Evolutionary conservation across 2,888 invertebrate species (phyloP).

Genomic region (Eilema griseolum): DNA sequence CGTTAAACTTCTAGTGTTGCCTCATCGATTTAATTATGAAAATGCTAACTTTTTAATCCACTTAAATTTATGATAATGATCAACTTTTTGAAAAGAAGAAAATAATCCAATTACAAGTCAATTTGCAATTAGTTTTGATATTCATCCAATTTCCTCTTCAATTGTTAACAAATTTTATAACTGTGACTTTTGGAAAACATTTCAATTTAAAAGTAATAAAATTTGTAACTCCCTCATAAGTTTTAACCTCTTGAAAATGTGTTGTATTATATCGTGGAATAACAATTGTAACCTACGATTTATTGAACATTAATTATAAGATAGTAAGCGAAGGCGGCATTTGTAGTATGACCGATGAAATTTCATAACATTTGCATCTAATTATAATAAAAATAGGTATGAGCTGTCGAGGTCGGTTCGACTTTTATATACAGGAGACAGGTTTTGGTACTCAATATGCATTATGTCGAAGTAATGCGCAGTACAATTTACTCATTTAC

Average conservation of each 20-base stretch:
- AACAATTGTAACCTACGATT: constrained; percentile 57
- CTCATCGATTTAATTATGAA: background rate
- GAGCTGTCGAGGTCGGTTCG: constrained; percentile 46
- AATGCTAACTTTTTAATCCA: background rate
- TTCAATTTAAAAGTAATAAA: constrained; percentile 55
- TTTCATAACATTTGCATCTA: constrained; percentile 57
- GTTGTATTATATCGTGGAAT: constrained; percentile 37
- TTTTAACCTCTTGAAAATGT: constrained; percentile 52
- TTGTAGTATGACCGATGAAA: constrained; percentile 60
- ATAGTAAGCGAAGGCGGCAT: constrained; percentile 52
- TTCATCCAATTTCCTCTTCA: constrained; percentile 46
- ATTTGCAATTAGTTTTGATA: constrained; percentile 28
- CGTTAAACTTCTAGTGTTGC: background rate
- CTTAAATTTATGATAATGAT: background rate
- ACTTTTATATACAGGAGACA: constrained; percentile 48
- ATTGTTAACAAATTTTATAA: constrained; percentile 48
- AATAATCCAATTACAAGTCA: constrained; percentile 8
- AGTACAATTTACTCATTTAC: constrained; percentile 58
- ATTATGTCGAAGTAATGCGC: constrained; percentile 23
- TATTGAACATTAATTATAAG: constrained; percentile 61
- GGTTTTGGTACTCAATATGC: constrained; percentile 37
- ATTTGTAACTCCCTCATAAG: constrained; percentile 48
- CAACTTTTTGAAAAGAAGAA: constrained; percentile 7
- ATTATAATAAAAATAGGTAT: constrained; percentile 56
- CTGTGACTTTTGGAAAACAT: constrained; percentile 49